A percentile compares a stretch with the other conserved stretches of the same genome.
phyloP scores from a whole-genome alignment of 2,888 invertebrate genomes.

The Melikaiella ostensackeni region DNA sequence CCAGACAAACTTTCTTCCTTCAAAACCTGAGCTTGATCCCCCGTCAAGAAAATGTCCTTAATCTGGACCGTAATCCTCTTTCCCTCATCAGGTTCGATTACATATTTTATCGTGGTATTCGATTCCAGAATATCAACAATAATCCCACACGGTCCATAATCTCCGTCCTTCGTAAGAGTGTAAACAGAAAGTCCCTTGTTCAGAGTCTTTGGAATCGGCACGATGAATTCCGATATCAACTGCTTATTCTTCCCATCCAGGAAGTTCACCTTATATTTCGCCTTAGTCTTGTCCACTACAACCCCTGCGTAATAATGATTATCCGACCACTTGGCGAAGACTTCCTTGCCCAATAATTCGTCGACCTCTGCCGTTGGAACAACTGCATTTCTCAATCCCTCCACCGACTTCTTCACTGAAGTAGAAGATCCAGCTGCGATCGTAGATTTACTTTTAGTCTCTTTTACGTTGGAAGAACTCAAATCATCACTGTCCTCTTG shows the following conservation, averaged over 20 bases:
- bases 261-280: slow-evolving; percentile 82
- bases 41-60: slow-evolving; percentile 66
- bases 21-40: slow-evolving; percentile 69
- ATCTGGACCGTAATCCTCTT: slow-evolving; percentile 64
- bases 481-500: slow-evolving; percentile 33
- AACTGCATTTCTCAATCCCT: slow-evolving; percentile 26
- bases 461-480: slow-evolving; percentile 38
- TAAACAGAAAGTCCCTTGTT: slow-evolving; percentile 67
- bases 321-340: slow-evolving; percentile 84
- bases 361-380: slow-evolving; percentile 47
- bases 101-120: slow-evolving; percentile 58
- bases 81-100: slow-evolving; percentile 66
- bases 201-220: slow-evolving; percentile 69
- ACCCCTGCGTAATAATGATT: slow-evolving; percentile 84
- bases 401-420: slow-evolving; percentile 40
- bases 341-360: slow-evolving; percentile 71
- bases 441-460: slow-evolving; percentile 41
- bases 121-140: slow-evolving; percentile 56
- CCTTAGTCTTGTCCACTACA: slow-evolving; percentile 80
- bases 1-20: slow-evolving; percentile 60
- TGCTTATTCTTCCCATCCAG: slow-evolving; percentile 82
- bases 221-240: slow-evolving; percentile 81
- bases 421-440: slow-evolving; percentile 11
- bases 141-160: slow-evolving; percentile 67
- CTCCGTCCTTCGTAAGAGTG: slow-evolving; percentile 61